Evolutionary conservation across 35 echinoderm and acorn worm genomes (phyloP), one percentile per base, ranked within the genome.

Genomic region (Apostichopus californicus): DNA sequence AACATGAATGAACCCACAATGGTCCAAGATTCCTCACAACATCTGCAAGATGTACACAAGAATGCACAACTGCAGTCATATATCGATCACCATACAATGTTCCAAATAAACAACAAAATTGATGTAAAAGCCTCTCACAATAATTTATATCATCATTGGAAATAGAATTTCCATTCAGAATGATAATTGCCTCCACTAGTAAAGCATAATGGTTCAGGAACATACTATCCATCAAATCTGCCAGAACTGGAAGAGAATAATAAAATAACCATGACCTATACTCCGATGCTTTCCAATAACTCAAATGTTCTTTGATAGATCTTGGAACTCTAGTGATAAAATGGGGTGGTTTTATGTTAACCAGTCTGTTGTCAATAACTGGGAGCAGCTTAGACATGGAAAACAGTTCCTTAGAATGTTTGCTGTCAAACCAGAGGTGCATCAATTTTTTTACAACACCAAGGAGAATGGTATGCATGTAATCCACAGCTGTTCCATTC

Each of bases 401-500:
- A 89, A 93, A 90, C 8, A n/a, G 56, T 59, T 89, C 73, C 24
- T 71, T 66, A 23, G 71, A 78, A 24, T 80, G 26, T 8, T 14
- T 24, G 70, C 87, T 55, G 15, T 17, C 18, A 65, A 89, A 93
- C 92, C 92, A 93, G 5, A 93, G 83, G 54, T 22, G 91, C 26
- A 93, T 34, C 78, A 93, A 78, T 52, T 63, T 79, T 23, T 77
- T 77, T 6, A 79, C 75, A 52, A 93, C 18, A 23, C 86, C 92
- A 18, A 89, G 59, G 24, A 85, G 66, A 11, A 93, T 73, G 24
- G 28, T 22, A 79, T 93, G 92, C 92, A 93, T 88, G 23, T 90
- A 93, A 56, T 93, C 86, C 20, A 93, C 68, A 55, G 64, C 92
- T 26, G 86, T 89, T 8, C 92, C 92, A 63, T n/a, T 18, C 55